Percentiles rank a stretch among this genome's conserved stretches.
Evolutionary conservation across 2,113 vertebrate species (phyloP).

Genomic region (Zonotrichia leucophrys): DNA sequence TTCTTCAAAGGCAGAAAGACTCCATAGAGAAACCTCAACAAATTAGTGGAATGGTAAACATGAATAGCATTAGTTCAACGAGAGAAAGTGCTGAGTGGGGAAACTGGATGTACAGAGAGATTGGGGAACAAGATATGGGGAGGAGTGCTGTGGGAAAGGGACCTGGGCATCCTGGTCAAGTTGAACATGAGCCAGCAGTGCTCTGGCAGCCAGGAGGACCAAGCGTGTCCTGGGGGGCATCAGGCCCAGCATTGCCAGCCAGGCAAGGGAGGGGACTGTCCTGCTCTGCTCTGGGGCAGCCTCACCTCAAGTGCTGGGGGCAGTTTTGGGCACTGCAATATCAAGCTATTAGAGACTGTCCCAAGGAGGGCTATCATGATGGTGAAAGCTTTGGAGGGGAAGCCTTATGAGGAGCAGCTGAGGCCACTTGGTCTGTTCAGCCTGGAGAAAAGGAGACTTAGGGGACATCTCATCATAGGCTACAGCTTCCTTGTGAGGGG

Average conservation of each 20-base stretch:
- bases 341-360: neutral
- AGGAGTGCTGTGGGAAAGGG: neutral
- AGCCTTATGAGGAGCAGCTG: fast-evolving
- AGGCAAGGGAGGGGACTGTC: neutral
- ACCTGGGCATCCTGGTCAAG: neutral
- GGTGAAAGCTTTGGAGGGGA: neutral
- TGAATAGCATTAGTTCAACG: neutral
- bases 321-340: neutral
- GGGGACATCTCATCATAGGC: fast-evolving
- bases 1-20: neutral
- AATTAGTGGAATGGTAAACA: neutral
- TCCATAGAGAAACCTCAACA: neutral
- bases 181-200: neutral
- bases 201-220: neutral
- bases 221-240: fast-evolving
- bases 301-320: fast-evolving
- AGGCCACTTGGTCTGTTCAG: neutral
- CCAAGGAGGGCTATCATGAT: neutral
- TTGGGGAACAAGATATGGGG: fast-evolving
- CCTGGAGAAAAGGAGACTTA: neutral
- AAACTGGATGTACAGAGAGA: neutral
- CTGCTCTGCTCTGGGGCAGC: fast-evolving
- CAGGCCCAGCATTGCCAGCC: fast-evolving
- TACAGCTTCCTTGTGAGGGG: neutral
- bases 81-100: neutral